A percentile compares a stretch with the other conserved stretches of the same genome.
phyloP scores from a whole-genome alignment of 2,113 vertebrate species.

The Furnarius figulus region DNA sequence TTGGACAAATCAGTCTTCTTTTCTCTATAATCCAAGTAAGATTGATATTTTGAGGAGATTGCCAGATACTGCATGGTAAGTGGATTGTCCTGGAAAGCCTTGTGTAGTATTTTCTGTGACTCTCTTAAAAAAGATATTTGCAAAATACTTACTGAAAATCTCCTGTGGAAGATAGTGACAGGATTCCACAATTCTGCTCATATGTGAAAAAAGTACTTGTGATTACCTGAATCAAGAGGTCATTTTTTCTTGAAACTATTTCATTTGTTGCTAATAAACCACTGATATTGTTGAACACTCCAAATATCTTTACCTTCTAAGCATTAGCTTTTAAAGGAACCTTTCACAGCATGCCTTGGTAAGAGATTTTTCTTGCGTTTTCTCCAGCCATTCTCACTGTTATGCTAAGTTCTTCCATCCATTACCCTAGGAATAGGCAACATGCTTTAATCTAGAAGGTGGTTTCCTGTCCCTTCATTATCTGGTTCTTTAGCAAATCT shows the following conservation, averaged over 20 bases:
- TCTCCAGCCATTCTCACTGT: constrained; percentile 34
- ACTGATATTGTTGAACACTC: neutral
- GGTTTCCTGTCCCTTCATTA: constrained; percentile 36
- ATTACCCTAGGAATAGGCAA: constrained; percentile 33
- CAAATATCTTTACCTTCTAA: neutral
- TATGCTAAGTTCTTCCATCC: constrained; percentile 18
- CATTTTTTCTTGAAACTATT: neutral
- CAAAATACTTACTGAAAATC: neutral
- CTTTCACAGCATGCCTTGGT: neutral
- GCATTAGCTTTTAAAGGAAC: neutral
- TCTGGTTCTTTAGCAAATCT: constrained; percentile 16
- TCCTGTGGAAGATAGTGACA: neutral
- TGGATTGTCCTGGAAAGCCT: neutral
- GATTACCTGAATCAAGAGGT: neutral
- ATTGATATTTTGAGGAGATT: neutral
- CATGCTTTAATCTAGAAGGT: constrained; percentile 50
- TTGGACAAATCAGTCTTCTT: neutral
- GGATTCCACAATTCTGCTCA: neutral
- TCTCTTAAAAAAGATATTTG: neutral
- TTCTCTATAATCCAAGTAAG: neutral
- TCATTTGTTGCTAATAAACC: neutral
- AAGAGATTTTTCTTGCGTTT: constrained; percentile 39
- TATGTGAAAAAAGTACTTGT: neutral
- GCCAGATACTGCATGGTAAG: neutral
- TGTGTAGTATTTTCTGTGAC: neutral